Evolutionary conservation across 2,797 vertebrate species (phyloP).

Genomic region (Acanthopagrus latus): DNA sequence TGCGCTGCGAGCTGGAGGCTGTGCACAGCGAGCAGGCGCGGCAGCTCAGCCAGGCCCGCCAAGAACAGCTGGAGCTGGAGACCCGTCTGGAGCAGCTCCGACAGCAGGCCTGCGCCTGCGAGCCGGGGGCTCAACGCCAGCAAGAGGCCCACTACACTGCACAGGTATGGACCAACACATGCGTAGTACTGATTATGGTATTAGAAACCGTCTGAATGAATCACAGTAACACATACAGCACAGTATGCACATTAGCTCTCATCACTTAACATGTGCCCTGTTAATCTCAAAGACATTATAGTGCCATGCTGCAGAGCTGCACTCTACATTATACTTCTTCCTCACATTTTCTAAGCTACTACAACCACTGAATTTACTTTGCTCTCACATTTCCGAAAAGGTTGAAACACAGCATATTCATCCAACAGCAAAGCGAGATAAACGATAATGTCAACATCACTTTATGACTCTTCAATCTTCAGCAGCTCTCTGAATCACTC

Average conservation of each 20-base stretch:
- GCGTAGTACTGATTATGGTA: neutral
- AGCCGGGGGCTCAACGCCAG: slow-evolving; percentile 89
- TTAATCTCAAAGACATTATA: slow-evolving; percentile 7
- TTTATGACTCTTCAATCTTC: neutral
- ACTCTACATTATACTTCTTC: neutral
- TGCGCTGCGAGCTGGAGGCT: slow-evolving; percentile 94
- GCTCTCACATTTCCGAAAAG: neutral
- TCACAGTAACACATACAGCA: neutral
- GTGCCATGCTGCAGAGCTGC: neutral
- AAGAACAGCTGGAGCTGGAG: slow-evolving; percentile 96
- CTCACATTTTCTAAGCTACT: neutral
- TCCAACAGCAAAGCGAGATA: no score
- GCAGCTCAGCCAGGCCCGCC: slow-evolving; percentile 93
- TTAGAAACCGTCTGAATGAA: neutral
- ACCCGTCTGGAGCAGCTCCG: slow-evolving; percentile 94
- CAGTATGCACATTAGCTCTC: neutral
- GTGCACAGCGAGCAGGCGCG: slow-evolving; percentile 94
- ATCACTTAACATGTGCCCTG: slow-evolving; percentile 6
- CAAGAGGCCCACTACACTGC: slow-evolving; percentile 95
- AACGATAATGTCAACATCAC: neutral
- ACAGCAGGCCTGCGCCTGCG: slow-evolving; percentile 94
- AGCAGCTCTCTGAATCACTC: neutral
- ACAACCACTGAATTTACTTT: neutral
- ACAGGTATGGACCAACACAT: slow-evolving; percentile 86
- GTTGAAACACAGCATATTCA: neutral